Percentiles rank a stretch among this genome's conserved stretches.
These are phyloP conservation scores for Naja naja DNA, from an alignment of 2,113 vertebrate genomes.

Conservation along the genomic window DNA sequence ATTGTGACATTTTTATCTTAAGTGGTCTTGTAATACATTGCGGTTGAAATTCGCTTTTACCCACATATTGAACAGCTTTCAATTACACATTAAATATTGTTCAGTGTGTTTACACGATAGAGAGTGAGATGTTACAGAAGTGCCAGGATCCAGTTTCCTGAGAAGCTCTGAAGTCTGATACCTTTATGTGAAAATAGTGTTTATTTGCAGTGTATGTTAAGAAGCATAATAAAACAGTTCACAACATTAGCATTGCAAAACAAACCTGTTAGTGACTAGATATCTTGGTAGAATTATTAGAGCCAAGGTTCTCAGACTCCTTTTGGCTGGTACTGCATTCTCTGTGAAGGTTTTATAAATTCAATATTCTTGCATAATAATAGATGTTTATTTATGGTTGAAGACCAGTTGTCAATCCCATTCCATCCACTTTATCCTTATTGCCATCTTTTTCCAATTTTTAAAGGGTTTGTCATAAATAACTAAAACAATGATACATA, in stretches of 20 bases:
- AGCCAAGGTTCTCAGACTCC: not conserved
- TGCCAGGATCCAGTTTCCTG: not conserved
- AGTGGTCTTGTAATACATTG: not conserved
- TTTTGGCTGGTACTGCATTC: not conserved
- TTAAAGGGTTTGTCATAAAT: not conserved
- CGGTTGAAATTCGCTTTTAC: not conserved
- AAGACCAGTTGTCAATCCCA: not conserved
- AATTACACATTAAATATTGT: not conserved
- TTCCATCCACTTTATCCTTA: too few relatives aligned
- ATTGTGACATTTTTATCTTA: not conserved
- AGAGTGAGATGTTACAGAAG: not conserved
- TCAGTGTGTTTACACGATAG: not conserved
- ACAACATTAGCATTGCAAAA: not conserved
- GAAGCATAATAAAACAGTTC: not conserved
- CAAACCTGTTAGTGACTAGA: not conserved
- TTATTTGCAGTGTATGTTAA: not conserved
- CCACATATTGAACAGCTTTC: not conserved
- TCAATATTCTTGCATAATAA: not conserved
- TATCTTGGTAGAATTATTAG: not conserved
- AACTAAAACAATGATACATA: not conserved
- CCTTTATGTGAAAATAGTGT: not conserved
- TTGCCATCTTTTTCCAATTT: too few relatives aligned
- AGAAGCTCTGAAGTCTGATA: not conserved
- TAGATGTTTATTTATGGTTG: not conserved
- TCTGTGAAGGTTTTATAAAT: not conserved